Evolutionary conservation across 2,113 vertebrate genomes (phyloP), one percentile per base, ranked within the genome.

Genomic region (Prunella himalayana): DNA sequence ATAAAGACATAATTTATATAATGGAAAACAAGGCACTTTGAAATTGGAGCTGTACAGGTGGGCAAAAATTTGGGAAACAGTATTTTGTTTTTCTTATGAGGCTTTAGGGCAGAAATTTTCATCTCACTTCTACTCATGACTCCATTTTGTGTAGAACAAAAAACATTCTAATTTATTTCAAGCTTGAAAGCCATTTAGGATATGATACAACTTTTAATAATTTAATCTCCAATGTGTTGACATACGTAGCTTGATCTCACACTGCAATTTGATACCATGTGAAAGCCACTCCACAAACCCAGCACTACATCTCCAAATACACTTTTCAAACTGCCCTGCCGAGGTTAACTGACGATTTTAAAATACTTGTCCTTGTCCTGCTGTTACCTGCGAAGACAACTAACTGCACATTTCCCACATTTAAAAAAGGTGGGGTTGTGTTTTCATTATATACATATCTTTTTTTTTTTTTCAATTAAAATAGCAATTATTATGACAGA

Each of bases 391-490:
- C 75, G 41, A 23, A 68, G 15, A 1, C 31, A 88, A 10, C 1
- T 30, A 75, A 8, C 35, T 44, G 7, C 8, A 41, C 10, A 15
- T 45, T 61, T 84, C 23, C 28, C 13, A 53, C 7, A 27, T n/a
- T 47, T 41, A 13, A 6, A 50, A 72, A 82, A 22, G 0, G 1
- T 28, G 15, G 3, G 0, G 9, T 47, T 70, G 4, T 47, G 5
- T 4, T 79, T 90, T 45, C 20, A 22, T 49, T 68, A 10, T 42
- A 17, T 13, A 33, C 7, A 28, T 3, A 6, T 13, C 5, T 39
- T 21, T 25, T 2, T 4, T 15, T 45, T 45, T 60, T n/a, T 54
- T 69, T 22, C 0, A 30, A 44, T 41, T 6, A 57, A 9, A 21
- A 1, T 39, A 24, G 21, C 30, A 50, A 50, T 13, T 76, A 7